These are phyloP conservation scores for Apogon talboti DNA, from an alignment of 2,797 vertebrate genomes.

Conservation along the genomic window DNA sequence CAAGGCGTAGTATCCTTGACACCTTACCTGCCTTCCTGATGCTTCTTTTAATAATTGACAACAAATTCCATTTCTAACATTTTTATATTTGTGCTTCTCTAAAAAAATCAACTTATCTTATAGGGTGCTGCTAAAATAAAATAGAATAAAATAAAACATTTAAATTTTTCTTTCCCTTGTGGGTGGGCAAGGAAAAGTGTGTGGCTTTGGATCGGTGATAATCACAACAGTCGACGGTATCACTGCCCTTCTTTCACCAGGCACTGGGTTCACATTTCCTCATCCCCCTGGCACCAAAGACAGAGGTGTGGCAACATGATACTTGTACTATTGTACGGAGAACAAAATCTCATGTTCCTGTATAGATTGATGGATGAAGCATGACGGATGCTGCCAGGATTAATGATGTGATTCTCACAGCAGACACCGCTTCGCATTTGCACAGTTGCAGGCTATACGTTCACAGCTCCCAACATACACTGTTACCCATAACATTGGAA, in stretches of 20 bases:
- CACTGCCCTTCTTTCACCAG: conserved; percentile 23
- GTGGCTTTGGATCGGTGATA: neutral
- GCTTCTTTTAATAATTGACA: no score
- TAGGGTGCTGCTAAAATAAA: no score
- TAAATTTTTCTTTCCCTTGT: neutral
- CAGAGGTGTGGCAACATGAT: conserved; percentile 57
- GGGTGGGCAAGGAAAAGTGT: neutral
- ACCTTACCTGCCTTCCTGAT: no score
- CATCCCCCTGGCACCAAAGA: conserved; percentile 28
- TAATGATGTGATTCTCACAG: conserved; percentile 27
- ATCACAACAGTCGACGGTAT: conserved; percentile 21
- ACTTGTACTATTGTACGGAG: conserved; percentile 7
- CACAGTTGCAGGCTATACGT: neutral
- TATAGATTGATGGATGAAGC: conserved; percentile 37
- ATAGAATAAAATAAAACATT: no score
- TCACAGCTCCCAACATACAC: neutral
- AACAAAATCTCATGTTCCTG: conserved; percentile 49
- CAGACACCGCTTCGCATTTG: neutral
- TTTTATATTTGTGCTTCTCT: no score
- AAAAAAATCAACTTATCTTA: no score
- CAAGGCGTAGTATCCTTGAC: no score
- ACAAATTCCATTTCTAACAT: no score
- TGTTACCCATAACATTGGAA: no score
- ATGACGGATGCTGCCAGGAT: conserved; percentile 29
- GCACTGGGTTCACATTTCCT: conserved; percentile 48